These are phyloP conservation scores for Galeopsomyia nigrocyanea DNA, from an alignment of 2,888 invertebrate genomes.

Conservation along the genomic window DNA sequence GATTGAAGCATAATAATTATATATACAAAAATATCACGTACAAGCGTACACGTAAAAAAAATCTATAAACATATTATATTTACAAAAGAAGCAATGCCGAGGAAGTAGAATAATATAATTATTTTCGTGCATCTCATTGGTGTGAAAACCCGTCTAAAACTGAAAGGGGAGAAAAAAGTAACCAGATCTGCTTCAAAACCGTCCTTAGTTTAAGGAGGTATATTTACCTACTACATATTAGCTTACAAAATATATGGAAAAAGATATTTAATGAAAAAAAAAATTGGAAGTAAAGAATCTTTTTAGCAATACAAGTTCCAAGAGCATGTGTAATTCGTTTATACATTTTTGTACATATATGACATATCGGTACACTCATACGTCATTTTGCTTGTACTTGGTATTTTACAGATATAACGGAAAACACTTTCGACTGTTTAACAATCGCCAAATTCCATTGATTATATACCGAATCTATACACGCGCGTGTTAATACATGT, in stretches of 20 bases:
- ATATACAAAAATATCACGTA: conserved; percentile 11
- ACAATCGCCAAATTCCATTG: not conserved
- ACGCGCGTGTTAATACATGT: conserved; percentile 15
- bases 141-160: conserved; percentile 4
- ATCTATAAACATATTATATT: conserved; percentile 12
- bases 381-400: conserved; percentile 13
- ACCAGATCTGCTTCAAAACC: conserved; percentile 40
- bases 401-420: not conserved
- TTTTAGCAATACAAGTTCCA: conserved; percentile 28
- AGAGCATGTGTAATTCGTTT: conserved; percentile 14
- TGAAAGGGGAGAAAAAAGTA: not conserved
- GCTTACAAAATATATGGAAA: not conserved
- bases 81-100: conserved; percentile 32
- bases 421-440: not conserved
- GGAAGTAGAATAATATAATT: conserved; percentile 29
- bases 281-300: conserved; percentile 14
- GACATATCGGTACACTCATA: not conserved
- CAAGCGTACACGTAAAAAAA: not conserved
- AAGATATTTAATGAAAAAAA: not conserved
- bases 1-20: conserved; percentile 30
- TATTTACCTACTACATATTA: not conserved
- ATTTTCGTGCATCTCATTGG: conserved; percentile 37
- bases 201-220: conserved; percentile 45
- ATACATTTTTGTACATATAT: conserved; percentile 22
- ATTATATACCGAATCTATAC: not conserved